phyloP scores from a whole-genome alignment of 2,113 vertebrate genomes.

The Guaruba guarouba region DNA sequence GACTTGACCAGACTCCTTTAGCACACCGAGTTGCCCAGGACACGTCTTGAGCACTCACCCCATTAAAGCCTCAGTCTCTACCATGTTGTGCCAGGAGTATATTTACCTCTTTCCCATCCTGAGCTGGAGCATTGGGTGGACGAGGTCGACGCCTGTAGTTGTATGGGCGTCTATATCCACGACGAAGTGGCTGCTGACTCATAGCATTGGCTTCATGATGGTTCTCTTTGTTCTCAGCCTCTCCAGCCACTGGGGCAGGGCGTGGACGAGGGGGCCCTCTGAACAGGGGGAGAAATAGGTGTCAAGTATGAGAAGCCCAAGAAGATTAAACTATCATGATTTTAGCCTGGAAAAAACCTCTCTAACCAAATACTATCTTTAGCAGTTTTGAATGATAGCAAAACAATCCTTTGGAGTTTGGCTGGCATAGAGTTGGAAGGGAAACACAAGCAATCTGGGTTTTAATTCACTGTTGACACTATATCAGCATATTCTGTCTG shows the following conservation, averaged over 20 bases:
- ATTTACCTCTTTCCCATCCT: constrained; percentile 73
- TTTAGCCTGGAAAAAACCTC: background rate
- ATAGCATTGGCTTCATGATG: constrained; percentile 66
- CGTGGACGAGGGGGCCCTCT: constrained; percentile 74
- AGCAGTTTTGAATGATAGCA: background rate
- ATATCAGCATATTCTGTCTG: background rate
- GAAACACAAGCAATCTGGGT: background rate
- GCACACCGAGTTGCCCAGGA: background rate
- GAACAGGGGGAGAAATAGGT: background rate
- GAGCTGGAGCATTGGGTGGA: constrained; percentile 70
- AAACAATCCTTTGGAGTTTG: background rate
- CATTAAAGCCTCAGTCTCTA: background rate
- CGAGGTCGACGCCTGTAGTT: constrained; percentile 77
- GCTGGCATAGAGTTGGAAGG: background rate
- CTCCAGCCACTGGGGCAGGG: constrained; percentile 57
- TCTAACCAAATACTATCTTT: background rate
- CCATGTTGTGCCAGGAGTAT: fast-evolving
- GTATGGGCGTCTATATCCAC: constrained; percentile 75
- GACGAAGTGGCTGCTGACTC: constrained; percentile 73
- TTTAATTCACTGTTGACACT: background rate
- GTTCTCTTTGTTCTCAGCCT: constrained; percentile 79
- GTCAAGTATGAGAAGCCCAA: background rate
- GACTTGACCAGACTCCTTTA: background rate
- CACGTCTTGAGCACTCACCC: background rate
- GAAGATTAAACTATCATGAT: background rate